Evolutionary conservation across 2,797 vertebrate genomes (phyloP).

Genomic region (Hirundo rustica): DNA sequence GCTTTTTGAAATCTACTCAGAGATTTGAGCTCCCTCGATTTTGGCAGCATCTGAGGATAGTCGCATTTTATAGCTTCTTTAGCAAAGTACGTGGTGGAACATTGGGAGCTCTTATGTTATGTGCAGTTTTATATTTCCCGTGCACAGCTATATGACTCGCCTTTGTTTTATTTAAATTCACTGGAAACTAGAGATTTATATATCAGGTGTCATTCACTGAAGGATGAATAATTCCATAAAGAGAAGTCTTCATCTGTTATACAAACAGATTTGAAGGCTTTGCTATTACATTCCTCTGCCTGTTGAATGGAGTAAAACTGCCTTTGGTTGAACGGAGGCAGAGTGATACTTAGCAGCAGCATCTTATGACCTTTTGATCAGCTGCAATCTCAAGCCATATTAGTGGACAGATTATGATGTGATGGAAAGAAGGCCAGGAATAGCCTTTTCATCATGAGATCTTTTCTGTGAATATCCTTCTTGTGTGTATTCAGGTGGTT

Average conservation of each 20-base stretch:
- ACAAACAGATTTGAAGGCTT: constrained; percentile 10
- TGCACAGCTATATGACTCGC: not conserved
- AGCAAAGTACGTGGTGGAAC: not conserved
- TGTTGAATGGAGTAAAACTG: not conserved
- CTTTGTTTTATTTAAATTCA: constrained; percentile 44
- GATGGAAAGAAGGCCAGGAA: constrained; percentile 56
- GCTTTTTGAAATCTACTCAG: not conserved
- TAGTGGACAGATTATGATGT: constrained; percentile 63
- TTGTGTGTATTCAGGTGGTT: not conserved
- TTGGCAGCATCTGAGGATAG: not conserved
- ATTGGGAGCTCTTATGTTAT: not conserved
- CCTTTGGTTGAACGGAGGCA: not conserved
- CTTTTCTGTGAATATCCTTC: constrained; percentile 30
- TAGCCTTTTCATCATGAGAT: constrained; percentile 39
- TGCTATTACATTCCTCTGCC: not conserved
- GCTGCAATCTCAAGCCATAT: constrained; percentile 56
- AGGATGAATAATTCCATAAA: constrained; percentile 17
- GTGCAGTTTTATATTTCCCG: not conserved
- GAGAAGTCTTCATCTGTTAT: constrained; percentile 8
- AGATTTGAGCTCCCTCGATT: not conserved
- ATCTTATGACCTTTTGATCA: constrained; percentile 63
- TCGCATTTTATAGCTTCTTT: not conserved
- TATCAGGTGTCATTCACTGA: constrained; percentile 42
- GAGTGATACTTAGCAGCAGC: not conserved
- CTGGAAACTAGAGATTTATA: constrained; percentile 30